These are phyloP conservation scores for Cathartes aura DNA, from an alignment of 2,113 vertebrate genomes.

Conservation along the genomic window DNA sequence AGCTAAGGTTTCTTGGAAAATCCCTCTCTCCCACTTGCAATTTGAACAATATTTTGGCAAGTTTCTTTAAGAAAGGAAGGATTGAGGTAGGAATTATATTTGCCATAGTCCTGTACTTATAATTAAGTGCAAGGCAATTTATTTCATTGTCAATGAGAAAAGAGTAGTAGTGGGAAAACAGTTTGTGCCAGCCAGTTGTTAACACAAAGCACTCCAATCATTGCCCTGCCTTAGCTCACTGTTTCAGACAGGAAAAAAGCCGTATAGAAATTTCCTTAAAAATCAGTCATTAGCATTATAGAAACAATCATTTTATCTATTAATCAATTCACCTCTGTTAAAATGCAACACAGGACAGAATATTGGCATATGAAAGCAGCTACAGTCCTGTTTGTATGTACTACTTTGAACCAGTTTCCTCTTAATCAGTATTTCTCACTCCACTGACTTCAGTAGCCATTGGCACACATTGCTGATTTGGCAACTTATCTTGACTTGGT, in stretches of 20 bases:
- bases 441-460: background rate
- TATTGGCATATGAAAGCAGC: background rate
- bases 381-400: background rate
- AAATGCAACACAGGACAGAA: background rate
- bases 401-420: background rate
- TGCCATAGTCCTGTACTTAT: background rate
- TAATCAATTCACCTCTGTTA: background rate
- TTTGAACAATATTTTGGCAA: background rate
- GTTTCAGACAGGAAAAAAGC: background rate
- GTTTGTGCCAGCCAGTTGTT: background rate
- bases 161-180: background rate
- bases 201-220: background rate
- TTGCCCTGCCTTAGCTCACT: background rate
- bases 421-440: background rate
- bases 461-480: background rate
- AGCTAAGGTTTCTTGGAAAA: background rate
- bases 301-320: background rate
- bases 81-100: background rate
- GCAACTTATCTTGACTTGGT: background rate
- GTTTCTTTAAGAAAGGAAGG: background rate
- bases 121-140: background rate
- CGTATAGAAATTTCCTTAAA: background rate
- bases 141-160: background rate
- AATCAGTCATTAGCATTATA: background rate
- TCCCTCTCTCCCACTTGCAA: background rate